A percentile compares a stretch with the other conserved stretches of the same genome.
These are phyloP conservation scores for Teleiodes luculella DNA, from an alignment of 2,888 invertebrate species.

Conservation along the genomic window DNA sequence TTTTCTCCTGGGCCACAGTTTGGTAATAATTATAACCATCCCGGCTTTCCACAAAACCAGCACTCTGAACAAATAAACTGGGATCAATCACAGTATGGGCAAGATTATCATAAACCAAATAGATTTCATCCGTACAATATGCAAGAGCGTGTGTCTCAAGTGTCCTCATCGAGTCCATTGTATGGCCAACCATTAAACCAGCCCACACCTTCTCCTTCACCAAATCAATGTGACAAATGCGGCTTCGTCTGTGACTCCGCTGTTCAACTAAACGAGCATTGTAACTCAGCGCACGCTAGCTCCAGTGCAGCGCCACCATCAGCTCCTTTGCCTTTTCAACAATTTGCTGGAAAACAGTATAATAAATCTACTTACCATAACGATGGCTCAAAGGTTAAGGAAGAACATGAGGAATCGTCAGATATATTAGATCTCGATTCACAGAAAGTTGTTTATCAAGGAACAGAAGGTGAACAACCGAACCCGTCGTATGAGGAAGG, in stretches of 20 bases:
- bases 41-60: conserved; percentile 72
- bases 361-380: conserved; percentile 65
- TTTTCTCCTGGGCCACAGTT: conserved; percentile 78
- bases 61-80: conserved; percentile 71
- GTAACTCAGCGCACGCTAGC: conserved; percentile 82
- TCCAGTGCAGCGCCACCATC: conserved; percentile 58
- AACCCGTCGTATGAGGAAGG: conserved; percentile 61
- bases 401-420: conserved; percentile 84
- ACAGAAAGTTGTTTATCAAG: conserved; percentile 90
- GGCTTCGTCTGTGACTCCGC: conserved; percentile 88
- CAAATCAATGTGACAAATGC: conserved; percentile 90
- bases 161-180: conserved; percentile 75
- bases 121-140: conserved; percentile 76
- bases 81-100: conserved; percentile 70
- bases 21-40: conserved; percentile 70
- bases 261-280: conserved; percentile 85
- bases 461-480: conserved; percentile 74
- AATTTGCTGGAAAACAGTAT: conserved; percentile 71
- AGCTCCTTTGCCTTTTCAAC: conserved; percentile 73
- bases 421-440: conserved; percentile 93
- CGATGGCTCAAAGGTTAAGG: conserved; percentile 75
- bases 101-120: conserved; percentile 65
- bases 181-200: conserved; percentile 80
- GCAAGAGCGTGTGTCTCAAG: conserved; percentile 75
- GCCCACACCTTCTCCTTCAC: conserved; percentile 84